These are phyloP conservation scores for Opisthograptis luteolata DNA, from an alignment of 2,888 invertebrate genomes.

Conservation along the genomic window DNA sequence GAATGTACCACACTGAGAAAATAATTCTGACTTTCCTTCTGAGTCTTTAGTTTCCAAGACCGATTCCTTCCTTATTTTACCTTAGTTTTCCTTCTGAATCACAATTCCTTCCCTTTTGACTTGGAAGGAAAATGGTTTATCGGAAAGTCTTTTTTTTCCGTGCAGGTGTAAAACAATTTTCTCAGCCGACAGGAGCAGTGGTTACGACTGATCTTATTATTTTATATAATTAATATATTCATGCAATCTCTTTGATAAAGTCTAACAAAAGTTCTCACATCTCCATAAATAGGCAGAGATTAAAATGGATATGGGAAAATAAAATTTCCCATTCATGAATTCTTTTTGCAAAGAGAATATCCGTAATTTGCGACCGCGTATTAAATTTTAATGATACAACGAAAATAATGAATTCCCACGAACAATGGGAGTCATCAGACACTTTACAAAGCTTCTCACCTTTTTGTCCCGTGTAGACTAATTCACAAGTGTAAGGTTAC, in stretches of 20 bases:
- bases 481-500: conserved; percentile 37
- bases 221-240: conserved; percentile 6
- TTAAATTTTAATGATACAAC: conserved; percentile 38
- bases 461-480: conserved; percentile 30
- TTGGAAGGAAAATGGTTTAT: too few species aligned
- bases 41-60: too few species aligned
- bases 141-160: too few species aligned
- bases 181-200: too few species aligned
- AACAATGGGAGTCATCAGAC: conserved; percentile 42
- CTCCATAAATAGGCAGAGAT: background rate
- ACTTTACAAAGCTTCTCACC: conserved; percentile 22
- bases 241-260: background rate
- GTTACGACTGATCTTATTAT: too few species aligned
- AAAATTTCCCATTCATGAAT: background rate
- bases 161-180: too few species aligned
- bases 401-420: conserved; percentile 45
- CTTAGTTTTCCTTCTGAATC: too few species aligned
- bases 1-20: too few species aligned
- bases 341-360: conserved; percentile 3
- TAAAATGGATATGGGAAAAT: background rate
- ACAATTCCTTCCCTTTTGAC: too few species aligned
- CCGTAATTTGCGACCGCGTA: conserved; percentile 3
- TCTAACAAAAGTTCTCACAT: background rate
- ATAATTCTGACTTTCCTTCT: too few species aligned
- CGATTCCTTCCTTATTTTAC: too few species aligned